phyloP scores from a whole-genome alignment of 2,797 vertebrate species.

The Cottoperca gobio region DNA sequence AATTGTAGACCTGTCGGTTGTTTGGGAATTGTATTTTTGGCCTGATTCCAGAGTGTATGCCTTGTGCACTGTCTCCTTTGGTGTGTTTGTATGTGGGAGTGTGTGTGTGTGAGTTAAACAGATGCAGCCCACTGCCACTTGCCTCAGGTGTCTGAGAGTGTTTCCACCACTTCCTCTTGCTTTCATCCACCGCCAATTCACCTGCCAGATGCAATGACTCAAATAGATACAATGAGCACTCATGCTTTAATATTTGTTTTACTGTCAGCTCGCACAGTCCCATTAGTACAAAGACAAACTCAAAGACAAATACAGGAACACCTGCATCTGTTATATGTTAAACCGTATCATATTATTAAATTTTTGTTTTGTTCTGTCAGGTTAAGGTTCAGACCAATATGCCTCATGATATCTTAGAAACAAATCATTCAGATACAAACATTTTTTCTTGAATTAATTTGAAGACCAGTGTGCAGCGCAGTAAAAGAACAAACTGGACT shows the following conservation, averaged over 20 bases:
- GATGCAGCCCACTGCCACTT: constrained; percentile 71
- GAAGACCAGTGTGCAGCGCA: background rate
- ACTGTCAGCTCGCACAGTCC: constrained; percentile 45
- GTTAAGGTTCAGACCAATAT: constrained; percentile 1
- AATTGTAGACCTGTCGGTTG: constrained; percentile 60
- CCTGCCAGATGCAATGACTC: constrained; percentile 80
- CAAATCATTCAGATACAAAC: background rate
- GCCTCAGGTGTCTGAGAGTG: constrained; percentile 74
- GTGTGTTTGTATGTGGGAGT: constrained; percentile 7
- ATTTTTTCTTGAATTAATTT: background rate
- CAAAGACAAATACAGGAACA: constrained; percentile 40
- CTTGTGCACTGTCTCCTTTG: constrained; percentile 17
- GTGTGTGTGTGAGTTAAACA: constrained; percentile 57
- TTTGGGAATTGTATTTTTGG: constrained; percentile 59
- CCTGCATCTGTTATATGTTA: constrained; percentile 37
- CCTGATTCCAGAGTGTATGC: constrained; percentile 36
- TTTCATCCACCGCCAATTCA: constrained; percentile 79
- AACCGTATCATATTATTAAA: background rate
- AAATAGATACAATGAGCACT: constrained; percentile 67
- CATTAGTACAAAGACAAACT: constrained; percentile 50
- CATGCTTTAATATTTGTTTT: constrained; percentile 57
- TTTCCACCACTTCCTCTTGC: constrained; percentile 76
- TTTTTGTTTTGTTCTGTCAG: background rate
- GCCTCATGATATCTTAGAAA: background rate
- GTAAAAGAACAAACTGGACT: constrained; percentile 9